phyloP scores from a whole-genome alignment of 2,113 vertebrate genomes.

The Myrmophylax atrothorax region DNA sequence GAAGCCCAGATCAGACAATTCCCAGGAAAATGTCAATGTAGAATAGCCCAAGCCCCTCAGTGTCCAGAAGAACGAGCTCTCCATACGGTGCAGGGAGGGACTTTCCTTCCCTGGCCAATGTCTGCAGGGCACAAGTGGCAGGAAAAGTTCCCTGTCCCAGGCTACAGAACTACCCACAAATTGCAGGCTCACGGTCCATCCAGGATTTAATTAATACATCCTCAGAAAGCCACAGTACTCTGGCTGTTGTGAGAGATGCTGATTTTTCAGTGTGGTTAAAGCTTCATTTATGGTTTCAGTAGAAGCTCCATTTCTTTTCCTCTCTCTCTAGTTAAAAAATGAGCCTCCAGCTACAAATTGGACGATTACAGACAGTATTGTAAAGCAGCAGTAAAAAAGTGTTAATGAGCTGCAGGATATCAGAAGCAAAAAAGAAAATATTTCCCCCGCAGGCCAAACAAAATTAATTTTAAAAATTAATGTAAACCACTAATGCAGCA shows the following conservation, averaged over 20 bases:
- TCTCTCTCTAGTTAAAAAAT: constrained; percentile 55
- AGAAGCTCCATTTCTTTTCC: constrained; percentile 5
- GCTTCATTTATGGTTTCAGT: constrained; percentile 47
- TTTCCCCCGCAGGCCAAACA: constrained; percentile 76
- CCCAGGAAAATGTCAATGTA: not conserved
- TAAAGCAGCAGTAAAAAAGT: constrained; percentile 70
- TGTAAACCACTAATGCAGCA: constrained; percentile 79
- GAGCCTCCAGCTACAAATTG: constrained; percentile 76
- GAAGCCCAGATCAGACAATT: not conserved
- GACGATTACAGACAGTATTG: constrained; percentile 67
- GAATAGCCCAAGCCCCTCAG: not conserved
- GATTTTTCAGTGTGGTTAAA: constrained; percentile 17
- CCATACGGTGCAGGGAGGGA: fast-evolving
- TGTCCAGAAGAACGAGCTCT: not conserved
- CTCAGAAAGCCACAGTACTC: not conserved
- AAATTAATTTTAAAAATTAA: constrained; percentile 86
- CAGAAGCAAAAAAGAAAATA: constrained; percentile 76
- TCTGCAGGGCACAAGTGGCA: not conserved
- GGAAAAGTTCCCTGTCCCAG: not conserved
- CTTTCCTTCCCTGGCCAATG: not conserved
- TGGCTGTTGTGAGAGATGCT: not conserved
- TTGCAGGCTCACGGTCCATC: not conserved
- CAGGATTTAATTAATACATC: not conserved
- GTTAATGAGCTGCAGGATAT: constrained; percentile 79
- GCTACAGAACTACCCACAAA: not conserved